Evolutionary conservation across 2,113 vertebrate genomes (phyloP).

Genomic region (Vidua macroura): DNA sequence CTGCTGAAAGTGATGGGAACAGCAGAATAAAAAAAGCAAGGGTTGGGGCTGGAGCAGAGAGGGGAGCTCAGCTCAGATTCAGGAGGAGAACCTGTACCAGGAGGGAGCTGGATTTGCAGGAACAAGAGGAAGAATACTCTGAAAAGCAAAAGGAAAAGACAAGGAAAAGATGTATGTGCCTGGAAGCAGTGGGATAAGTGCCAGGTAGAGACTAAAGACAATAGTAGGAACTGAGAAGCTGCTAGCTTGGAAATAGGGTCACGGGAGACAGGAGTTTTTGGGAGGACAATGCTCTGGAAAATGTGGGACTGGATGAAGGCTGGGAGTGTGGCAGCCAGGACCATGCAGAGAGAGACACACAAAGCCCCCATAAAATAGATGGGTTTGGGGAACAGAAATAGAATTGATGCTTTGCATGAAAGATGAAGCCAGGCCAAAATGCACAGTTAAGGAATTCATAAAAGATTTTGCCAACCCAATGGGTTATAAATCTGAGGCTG

Average conservation of each 20-base stretch:
- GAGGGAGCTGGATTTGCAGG: neutral
- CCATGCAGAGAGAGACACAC: neutral
- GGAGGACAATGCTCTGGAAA: neutral
- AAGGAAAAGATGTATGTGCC: neutral
- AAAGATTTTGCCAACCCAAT: neutral
- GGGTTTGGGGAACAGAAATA: constrained; percentile 9
- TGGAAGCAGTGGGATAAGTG: neutral
- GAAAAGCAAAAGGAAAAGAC: neutral
- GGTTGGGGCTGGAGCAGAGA: neutral
- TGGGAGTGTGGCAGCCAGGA: neutral
- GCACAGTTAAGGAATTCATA: neutral
- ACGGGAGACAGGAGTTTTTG: neutral
- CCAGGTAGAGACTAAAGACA: neutral
- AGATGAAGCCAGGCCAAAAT: neutral
- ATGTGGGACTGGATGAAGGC: neutral
- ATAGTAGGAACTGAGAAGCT: neutral
- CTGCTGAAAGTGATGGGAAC: neutral
- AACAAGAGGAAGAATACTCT: neutral
- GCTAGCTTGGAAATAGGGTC: neutral
- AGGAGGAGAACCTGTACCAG: neutral
- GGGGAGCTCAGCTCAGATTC: neutral
- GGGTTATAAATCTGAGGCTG: neutral
- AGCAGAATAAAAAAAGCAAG: neutral
- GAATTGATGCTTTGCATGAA: neutral
- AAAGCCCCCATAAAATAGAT: constrained; percentile 8